Evolutionary conservation across 2,113 vertebrate species (phyloP).

Genomic region (Dolichotis patagonum): DNA sequence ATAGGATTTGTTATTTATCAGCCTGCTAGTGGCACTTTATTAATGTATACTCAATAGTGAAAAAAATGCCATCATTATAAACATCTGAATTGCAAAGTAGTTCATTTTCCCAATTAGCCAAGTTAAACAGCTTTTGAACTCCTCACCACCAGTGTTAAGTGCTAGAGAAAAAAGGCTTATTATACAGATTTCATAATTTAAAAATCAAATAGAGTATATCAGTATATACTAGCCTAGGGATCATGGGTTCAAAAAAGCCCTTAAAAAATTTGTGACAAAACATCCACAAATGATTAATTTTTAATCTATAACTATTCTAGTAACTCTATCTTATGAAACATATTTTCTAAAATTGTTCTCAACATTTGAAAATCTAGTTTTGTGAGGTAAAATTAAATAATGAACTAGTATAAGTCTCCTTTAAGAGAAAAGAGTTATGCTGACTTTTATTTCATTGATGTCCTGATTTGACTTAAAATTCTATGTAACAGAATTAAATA

Average conservation of each 20-base stretch:
- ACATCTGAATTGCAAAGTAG: conserved; percentile 27
- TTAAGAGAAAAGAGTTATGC: background rate
- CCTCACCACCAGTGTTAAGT: background rate
- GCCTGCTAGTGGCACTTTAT: background rate
- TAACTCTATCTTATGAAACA: conserved; percentile 1
- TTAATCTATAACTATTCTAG: background rate
- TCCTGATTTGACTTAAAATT: background rate
- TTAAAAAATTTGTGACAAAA: conserved; percentile 42
- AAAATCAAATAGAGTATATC: background rate
- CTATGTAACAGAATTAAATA: background rate
- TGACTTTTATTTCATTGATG: conserved; percentile 21
- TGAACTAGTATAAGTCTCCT: background rate
- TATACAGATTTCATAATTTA: conserved; percentile 24
- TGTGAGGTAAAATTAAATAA: background rate
- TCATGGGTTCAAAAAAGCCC: background rate
- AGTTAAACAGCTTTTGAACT: background rate
- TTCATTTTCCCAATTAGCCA: conserved; percentile 2
- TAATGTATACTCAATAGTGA: background rate
- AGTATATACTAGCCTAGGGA: background rate
- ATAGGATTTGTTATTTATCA: conserved; percentile 7
- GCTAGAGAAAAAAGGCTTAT: conserved; percentile 19
- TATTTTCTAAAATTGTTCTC: conserved; percentile 40
- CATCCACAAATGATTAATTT: background rate
- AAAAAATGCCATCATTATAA: conserved; percentile 8
- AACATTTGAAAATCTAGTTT: conserved; percentile 10